Evolutionary conservation across 2,113 vertebrate genomes (phyloP).

Genomic region (Xenopus tropicalis): UCB_Xtro_10.0 CM004450.2:103041001-103041500

Average conservation of each 20-base stretch:
- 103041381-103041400: constrained; percentile 13
- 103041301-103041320: constrained; percentile 14
- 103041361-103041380: constrained; percentile 33
- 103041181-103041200: neutral
- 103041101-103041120: no score
- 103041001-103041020: no score
- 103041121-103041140: neutral
- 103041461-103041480: neutral
- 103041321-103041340: constrained; percentile 10
- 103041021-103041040: no score
- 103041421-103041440: constrained; percentile 8
- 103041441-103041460: constrained; percentile 28
- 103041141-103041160: neutral
- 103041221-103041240: neutral
- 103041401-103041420: constrained; percentile 24
- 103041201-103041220: neutral
- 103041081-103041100: no score
- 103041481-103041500: constrained; percentile 3
- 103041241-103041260: neutral
- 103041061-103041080: no score
- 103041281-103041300: constrained; percentile 31
- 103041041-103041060: no score
- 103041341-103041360: constrained; percentile 18
- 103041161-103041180: neutral
- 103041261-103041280: constrained; percentile 5